Evolutionary conservation across 2,888 invertebrate genomes (phyloP).

Genomic region (Polymixis flavicincta): DNA sequence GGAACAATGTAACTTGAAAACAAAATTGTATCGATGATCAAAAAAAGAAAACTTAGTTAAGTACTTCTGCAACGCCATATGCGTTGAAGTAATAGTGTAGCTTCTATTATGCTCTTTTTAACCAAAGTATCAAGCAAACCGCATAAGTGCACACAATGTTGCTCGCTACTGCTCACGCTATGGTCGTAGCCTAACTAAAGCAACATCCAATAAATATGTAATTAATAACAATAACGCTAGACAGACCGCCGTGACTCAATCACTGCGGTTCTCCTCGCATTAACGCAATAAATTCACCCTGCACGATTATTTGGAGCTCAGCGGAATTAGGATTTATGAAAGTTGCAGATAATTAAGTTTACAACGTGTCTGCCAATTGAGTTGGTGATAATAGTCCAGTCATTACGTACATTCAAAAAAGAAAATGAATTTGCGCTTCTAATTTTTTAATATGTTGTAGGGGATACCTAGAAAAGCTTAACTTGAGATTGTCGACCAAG

Average conservation of each 20-base stretch:
- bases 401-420: too few species aligned
- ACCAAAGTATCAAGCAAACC: background rate
- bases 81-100: background rate
- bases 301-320: slow-evolving; percentile 6
- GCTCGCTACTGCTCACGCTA: slow-evolving; percentile 21
- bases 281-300: slow-evolving; percentile 32
- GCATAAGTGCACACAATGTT: background rate
- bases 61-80: background rate
- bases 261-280: slow-evolving; percentile 58
- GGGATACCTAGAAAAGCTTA: too few species aligned
- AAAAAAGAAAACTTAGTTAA: background rate
- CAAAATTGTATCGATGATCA: background rate
- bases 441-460: too few species aligned
- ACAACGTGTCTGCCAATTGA: background rate
- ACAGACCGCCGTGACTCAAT: slow-evolving; percentile 55
- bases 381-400: too few species aligned
- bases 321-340: slow-evolving; percentile 47
- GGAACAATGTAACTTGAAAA: background rate
- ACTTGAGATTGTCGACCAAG: too few species aligned
- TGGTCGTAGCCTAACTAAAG: background rate
- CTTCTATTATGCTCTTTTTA: background rate
- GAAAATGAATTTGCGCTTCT: too few species aligned
- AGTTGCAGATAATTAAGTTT: slow-evolving; percentile 35
- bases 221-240: slow-evolving; percentile 60
- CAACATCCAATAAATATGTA: slow-evolving; percentile 62